Percentiles rank a stretch among this genome's conserved stretches.
These are phyloP conservation scores for Mixornis gularis DNA, from an alignment of 2,113 vertebrate species.

Conservation along the genomic window DNA sequence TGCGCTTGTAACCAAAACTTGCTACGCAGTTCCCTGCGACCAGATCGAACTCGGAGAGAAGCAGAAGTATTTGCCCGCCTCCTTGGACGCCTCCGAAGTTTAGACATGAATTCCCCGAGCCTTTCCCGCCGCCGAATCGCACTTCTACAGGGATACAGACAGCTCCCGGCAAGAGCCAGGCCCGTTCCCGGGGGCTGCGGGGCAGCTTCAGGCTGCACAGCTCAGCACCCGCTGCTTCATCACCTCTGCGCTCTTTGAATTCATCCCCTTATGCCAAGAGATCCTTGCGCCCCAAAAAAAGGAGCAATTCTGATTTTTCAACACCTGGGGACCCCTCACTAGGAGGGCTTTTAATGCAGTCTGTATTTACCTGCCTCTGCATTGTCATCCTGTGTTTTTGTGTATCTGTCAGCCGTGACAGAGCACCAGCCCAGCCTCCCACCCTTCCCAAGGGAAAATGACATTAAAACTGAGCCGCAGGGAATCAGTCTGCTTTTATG, in stretches of 20 bases:
- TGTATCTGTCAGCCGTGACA: too few relatives aligned
- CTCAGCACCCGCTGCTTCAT: not conserved
- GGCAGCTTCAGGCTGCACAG: not conserved
- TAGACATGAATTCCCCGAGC: rapidly evolving
- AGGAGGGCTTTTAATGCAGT: not conserved
- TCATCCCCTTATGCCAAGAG: rapidly evolving
- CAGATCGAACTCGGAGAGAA: not conserved
- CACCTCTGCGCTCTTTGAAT: rapidly evolving
- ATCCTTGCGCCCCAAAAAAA: not conserved
- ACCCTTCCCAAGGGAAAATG: not conserved
- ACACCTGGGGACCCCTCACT: not conserved
- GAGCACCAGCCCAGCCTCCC: not conserved
- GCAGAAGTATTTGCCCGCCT: not conserved
- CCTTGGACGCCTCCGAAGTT: too few relatives aligned
- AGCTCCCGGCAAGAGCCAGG: not conserved
- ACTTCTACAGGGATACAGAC: rapidly evolving
- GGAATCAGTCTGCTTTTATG: not conserved
- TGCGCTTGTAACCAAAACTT: not conserved
- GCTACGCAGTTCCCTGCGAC: not conserved
- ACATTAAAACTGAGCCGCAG: not conserved
- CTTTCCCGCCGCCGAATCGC: rapidly evolving
- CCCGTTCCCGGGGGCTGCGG: rapidly evolving
- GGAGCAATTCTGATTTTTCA: not conserved
- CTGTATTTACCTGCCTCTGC: rapidly evolving
- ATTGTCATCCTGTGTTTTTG: not conserved